phyloP scores from a whole-genome alignment of 2,797 vertebrate species.

The Halcyon chelicuti region DNA sequence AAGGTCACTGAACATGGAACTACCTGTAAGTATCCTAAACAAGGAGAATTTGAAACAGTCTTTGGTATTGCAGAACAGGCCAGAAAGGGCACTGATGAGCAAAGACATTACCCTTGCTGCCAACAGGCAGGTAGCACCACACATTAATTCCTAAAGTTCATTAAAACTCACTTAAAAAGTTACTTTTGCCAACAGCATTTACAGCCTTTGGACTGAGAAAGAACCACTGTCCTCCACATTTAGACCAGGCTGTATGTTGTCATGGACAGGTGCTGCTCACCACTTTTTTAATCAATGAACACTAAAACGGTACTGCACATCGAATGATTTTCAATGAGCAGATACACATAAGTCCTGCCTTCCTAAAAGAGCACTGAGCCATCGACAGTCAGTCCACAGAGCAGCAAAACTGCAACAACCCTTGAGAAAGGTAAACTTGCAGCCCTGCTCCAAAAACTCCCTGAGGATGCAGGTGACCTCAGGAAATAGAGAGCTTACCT shows the following conservation, averaged over 20 bases:
- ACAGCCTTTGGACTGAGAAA: background rate
- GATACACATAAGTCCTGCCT: background rate
- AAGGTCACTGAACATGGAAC: background rate
- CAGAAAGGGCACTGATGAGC: background rate
- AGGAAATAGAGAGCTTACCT: constrained; percentile 79
- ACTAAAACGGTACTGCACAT: background rate
- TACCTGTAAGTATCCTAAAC: background rate
- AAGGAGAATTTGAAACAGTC: background rate
- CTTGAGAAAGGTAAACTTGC: background rate
- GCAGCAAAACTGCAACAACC: background rate
- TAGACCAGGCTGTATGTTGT: background rate
- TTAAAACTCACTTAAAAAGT: background rate
- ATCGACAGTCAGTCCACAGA: background rate
- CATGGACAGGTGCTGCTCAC: background rate
- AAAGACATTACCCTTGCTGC: background rate
- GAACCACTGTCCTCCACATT: background rate
- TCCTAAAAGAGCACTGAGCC: background rate
- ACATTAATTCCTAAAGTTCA: background rate
- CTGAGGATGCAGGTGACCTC: background rate
- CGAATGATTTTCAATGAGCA: background rate
- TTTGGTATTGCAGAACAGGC: background rate
- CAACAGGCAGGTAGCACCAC: background rate
- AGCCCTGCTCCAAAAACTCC: background rate
- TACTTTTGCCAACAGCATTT: background rate
- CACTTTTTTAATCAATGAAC: background rate